Evolutionary conservation across 2,888 invertebrate species (phyloP).

Genomic region (Microdon myrmicae): DNA sequence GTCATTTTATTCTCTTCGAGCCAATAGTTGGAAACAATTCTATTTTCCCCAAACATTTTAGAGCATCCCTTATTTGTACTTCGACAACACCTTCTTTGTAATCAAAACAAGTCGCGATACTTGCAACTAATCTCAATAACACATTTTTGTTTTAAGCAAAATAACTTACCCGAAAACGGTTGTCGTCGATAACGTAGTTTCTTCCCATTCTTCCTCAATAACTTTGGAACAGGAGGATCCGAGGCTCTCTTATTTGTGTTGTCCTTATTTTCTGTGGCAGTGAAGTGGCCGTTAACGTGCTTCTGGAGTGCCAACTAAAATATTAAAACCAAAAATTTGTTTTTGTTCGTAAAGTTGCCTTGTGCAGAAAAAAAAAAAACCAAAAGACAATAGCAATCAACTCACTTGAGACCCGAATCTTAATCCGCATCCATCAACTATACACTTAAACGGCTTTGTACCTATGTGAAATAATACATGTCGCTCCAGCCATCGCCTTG

Average conservation of each 20-base stretch:
- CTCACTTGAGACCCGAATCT: constrained; percentile 87
- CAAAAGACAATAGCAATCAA: constrained; percentile 39
- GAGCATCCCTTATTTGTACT: too few relatives aligned
- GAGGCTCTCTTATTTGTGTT: constrained; percentile 75
- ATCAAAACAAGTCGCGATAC: too few relatives aligned
- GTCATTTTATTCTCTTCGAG: too few relatives aligned
- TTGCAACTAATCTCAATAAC: too few relatives aligned
- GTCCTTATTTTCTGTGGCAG: constrained; percentile 69
- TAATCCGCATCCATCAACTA: constrained; percentile 92
- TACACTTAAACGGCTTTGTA: constrained; percentile 94
- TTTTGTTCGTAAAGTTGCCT: not conserved
- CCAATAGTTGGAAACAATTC: too few relatives aligned
- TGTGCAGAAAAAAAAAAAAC: not conserved
- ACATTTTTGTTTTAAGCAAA: too few relatives aligned
- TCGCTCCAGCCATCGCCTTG: constrained; percentile 91
- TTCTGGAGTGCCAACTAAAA: constrained; percentile 78
- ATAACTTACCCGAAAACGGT: constrained; percentile 86
- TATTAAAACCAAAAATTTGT: not conserved
- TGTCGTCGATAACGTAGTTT: constrained; percentile 86
- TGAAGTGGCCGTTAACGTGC: constrained; percentile 94
- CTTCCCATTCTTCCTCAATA: constrained; percentile 87
- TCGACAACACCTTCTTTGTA: too few relatives aligned
- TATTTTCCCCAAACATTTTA: too few relatives aligned
- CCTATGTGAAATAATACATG: constrained; percentile 92
- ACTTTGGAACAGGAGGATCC: constrained; percentile 80